Evolutionary conservation across 2,113 vertebrate genomes (phyloP).

Genomic region (Equus przewalskii): DNA sequence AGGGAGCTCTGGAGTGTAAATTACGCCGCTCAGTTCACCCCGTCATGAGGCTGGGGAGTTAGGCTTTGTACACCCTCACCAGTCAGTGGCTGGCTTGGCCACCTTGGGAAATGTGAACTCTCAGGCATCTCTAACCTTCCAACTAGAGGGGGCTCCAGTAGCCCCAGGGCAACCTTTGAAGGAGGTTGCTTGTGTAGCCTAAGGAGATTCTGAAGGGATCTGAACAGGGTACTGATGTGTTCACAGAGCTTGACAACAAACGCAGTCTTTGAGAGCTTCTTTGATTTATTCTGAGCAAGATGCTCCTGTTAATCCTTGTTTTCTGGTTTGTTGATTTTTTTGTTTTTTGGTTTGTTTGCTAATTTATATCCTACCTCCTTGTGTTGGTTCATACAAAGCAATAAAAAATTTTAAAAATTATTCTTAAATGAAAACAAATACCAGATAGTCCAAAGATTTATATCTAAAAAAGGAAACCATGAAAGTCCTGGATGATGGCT

Average conservation of each 20-base stretch:
- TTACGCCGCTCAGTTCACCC: not conserved
- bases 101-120: not conserved
- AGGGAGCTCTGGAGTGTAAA: not conserved
- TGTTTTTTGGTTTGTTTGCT: not conserved
- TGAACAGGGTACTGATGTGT: not conserved
- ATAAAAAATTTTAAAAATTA: not conserved
- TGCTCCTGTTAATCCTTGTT: not conserved
- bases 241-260: not conserved
- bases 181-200: not conserved
- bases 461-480: conserved; percentile 38
- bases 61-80: not conserved
- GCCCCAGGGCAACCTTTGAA: not conserved
- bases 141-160: not conserved
- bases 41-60: not conserved
- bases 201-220: not conserved
- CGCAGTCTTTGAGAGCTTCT: not conserved
- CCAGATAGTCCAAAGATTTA: not conserved
- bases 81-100: not conserved
- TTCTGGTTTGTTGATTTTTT: not conserved
- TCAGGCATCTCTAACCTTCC: not conserved
- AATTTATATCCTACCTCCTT: not conserved
- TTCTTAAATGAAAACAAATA: conserved; percentile 52
- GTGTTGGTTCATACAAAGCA: not conserved
- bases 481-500: not conserved
- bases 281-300: not conserved